Evolutionary conservation across 2,113 vertebrate species (phyloP), one percentile per base, ranked within the genome.

Genomic region (Sceloporus undulatus): DNA sequence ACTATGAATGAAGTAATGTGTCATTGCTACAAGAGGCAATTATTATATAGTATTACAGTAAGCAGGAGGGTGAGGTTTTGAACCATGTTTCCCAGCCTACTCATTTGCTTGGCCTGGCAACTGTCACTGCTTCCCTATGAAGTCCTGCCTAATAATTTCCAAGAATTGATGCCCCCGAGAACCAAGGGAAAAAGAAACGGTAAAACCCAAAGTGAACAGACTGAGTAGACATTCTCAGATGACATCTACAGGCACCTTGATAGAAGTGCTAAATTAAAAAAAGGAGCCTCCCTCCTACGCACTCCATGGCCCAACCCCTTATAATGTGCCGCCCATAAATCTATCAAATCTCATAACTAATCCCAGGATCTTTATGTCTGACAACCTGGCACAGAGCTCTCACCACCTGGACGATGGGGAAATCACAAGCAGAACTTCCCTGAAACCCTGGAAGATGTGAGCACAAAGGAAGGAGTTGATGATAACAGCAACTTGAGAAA

Each of bases 301-400:
- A 52, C 62, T 40, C 1, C 27, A 27, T 59, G 65, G 40, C 73
- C 87, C 56, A 77, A 59, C 80, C 87, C 80, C 73, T 88, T 48
- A 14, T 65, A 38, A 14, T n/a, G 34, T 66, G 13, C 40, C 74
- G 34, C 21, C 42, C 40, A 88, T 83, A 68, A 76, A 88, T 88
- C 59, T 62, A 76, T 83, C 80, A 66, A 10, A 52, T 68, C 40
- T 66, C 71, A 8, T 66, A 88, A 88, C 59, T 66, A 77, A 68
- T 52, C 59, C 9, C 56, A 77, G 52, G 73, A 25, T 83, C 52
- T 82, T 83, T 83, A 82, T 76, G 71, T 23, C 56, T 82, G 71
- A 83, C 56, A 77, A 66, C 73, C 80, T 76, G 87, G 80, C 80
- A 88, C 21, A 34, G 62, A 66, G 66, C 52, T 71, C 75, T 38